Evolutionary conservation across 2,888 invertebrate species (phyloP), one percentile per base, ranked within the genome.

Genomic region (Noctua pronuba): DNA sequence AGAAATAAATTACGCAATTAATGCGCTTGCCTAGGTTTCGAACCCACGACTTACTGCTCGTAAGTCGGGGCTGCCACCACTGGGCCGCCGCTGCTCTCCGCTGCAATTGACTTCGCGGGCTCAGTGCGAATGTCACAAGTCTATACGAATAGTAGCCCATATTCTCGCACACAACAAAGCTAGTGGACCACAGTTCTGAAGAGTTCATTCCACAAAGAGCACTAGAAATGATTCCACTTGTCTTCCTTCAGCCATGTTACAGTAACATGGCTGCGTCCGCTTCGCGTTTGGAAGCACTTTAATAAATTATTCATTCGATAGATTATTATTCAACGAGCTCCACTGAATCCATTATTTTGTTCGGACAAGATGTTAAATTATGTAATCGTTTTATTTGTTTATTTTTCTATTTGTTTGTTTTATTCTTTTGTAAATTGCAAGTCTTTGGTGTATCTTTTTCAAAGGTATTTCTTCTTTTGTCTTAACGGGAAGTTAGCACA

Each of bases 271-370:
- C 46, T 41, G 41, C 41, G 41, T 10, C 1, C 41, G 41, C 41
- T 41, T 10, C 49, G 41, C 35, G 70, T n/a, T 46, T 46, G 49
- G 52, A 73, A 69, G 68, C 69, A 64, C 52, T 80, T 64, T 28
- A 66, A 75, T 85, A 78, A 72, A 85, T 85, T 79, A 84, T 84
- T 84, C 82, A 84, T 79, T 65, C 65, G 58, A 73, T 75, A 73
- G 69, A 85, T 82, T 84, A 82, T 78, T 85, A 82, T 85, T 85
- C 78, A 85, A 85, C 66, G 46, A 77, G 55, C 75, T 67, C 44
- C n/a, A 75, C 82, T 10, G 79, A 84, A 79, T 84, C 70, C 46
- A 85, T 85, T 84, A 64, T n/a, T n/a, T n/a, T 73, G 70, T 62
- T 72, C 46, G 35, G 55, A 81, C 68, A 81, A 52, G 71, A 84